These are phyloP conservation scores for Ephestia elutella DNA, from an alignment of 1,140 invertebrate genomes.

Conservation along the genomic window DNA sequence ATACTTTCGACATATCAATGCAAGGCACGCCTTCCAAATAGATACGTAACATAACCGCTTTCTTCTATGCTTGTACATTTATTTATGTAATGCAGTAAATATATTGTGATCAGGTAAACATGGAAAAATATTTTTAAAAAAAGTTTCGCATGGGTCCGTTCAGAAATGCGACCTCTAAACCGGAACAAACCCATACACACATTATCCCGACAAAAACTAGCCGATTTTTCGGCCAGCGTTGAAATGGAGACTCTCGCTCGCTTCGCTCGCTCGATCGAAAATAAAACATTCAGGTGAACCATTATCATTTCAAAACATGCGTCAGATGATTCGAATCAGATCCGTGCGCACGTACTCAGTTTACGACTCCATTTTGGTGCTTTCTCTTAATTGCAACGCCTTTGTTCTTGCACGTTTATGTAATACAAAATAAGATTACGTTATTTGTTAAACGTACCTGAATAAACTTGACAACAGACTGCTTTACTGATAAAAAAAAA, in stretches of 20 bases:
- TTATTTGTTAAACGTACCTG: background rate
- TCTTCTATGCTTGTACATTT: conserved; percentile 31
- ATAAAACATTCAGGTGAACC: too few relatives aligned
- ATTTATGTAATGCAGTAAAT: conserved; percentile 10
- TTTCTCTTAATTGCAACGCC: conserved; percentile 26
- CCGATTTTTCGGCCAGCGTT: too few relatives aligned
- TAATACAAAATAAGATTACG: conserved; percentile 22
- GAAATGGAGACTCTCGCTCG: too few relatives aligned
- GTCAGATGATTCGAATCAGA: conserved; percentile 18
- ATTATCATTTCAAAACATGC: background rate
- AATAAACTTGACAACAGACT: too few relatives aligned
- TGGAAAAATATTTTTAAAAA: too few relatives aligned
- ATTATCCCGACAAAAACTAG: too few relatives aligned
- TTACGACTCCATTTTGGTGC: conserved; percentile 26
- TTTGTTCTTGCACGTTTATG: conserved; percentile 29
- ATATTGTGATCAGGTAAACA: too few relatives aligned
- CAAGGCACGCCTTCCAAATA: conserved; percentile 22
- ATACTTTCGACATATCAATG: conserved; percentile 24
- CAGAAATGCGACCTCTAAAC: too few relatives aligned
- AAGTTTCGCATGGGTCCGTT: too few relatives aligned
- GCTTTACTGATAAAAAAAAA: too few relatives aligned
- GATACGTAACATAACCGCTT: conserved; percentile 29
- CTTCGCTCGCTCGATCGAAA: too few relatives aligned
- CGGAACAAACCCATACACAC: too few relatives aligned
- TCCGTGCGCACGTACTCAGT: conserved; percentile 25